These are phyloP conservation scores for Drosophila sp. DNA, from an alignment of 1,140 invertebrate species.

Conservation along the genomic window DNA sequence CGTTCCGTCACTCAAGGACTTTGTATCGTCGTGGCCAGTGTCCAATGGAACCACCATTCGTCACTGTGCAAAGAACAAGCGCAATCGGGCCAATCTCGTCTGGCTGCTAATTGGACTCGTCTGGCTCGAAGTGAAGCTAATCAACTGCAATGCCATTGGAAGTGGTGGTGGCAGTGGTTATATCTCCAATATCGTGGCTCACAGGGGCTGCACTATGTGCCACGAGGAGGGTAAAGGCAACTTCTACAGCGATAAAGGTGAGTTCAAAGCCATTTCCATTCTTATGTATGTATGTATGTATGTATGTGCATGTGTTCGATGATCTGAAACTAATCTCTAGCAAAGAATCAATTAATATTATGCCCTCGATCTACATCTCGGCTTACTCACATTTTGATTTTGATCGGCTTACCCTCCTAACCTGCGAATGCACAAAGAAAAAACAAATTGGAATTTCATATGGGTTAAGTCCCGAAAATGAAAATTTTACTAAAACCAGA, in stretches of 20 bases:
- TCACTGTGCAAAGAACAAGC: conserved; percentile 49
- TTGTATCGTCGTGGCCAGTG: conserved; percentile 33
- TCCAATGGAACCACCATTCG: conserved; percentile 24
- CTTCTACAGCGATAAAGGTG: conserved; percentile 59
- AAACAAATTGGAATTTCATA: not conserved
- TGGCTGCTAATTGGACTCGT: conserved; percentile 79
- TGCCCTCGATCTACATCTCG: not conserved
- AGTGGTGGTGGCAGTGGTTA: conserved; percentile 44
- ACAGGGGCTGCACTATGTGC: conserved; percentile 63
- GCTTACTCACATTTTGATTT: not conserved
- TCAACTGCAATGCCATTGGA: conserved; percentile 66
- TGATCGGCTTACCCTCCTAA: too few relatives aligned
- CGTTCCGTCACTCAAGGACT: conserved; percentile 32
- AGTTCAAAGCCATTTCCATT: conserved; percentile 2
- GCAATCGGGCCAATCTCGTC: conserved; percentile 64
- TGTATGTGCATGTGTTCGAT: not conserved
- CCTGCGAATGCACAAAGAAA: not conserved
- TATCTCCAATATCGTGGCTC: conserved; percentile 52
- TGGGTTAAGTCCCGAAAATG: too few relatives aligned
- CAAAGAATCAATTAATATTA: not conserved
- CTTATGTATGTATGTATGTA: not conserved
- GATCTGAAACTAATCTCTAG: not conserved
- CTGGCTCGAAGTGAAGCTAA: conserved; percentile 73
- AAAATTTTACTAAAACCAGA: too few relatives aligned
- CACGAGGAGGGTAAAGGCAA: conserved; percentile 48